Evolutionary conservation across 2,888 invertebrate genomes (phyloP), one percentile per base, ranked within the genome.

Genomic region (Physocephala rufipes): DNA sequence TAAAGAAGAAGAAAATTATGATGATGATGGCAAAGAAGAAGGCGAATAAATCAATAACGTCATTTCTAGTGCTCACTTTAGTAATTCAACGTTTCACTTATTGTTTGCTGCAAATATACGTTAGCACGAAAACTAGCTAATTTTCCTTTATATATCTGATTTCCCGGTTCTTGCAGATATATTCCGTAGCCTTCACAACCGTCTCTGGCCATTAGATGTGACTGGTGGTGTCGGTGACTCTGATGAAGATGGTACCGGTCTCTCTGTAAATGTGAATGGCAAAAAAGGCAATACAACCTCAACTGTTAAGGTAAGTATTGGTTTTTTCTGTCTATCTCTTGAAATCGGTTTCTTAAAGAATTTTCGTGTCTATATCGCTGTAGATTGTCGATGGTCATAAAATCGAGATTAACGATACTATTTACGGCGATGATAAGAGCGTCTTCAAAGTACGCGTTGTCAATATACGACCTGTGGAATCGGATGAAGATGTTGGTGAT

Each of bases 351-450:
- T 36, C 36, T 36, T 4, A 36, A 62, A 13, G 5, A 21, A 21
- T 1, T 45, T 55, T 43, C 16, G 36, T 47, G 5, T 36, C 1
- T n/a, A 0, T 36, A 0, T 49, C n/a, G 45, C 21, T 19, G 24
- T 76, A 89, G 89, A 77, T 89, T 70, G 87, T 89, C 78, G 84
- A 88, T 78, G 88, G 89, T 43, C 89, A 89, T 78, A 85, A 87
- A 67, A 87, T 89, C 72, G 89, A 88, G 75, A 85, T 89, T 71
- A 89, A 89, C 78, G 88, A 89, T 78, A 89, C 89, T 7, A 86
- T 87, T n/a, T 88, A 87, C 78, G 85, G 85, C n/a, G 85, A 86
- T 74, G 79, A 81, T 2, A 81, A 81, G 64, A 81, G 80, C 49
- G 70, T 87, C 53, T 85, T 87, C 80, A 88, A 87, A 76, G 85